These are phyloP conservation scores for Caenorhabditis inopinata DNA, from an alignment of 1,140 invertebrate genomes.

Conservation along the genomic window DNA sequence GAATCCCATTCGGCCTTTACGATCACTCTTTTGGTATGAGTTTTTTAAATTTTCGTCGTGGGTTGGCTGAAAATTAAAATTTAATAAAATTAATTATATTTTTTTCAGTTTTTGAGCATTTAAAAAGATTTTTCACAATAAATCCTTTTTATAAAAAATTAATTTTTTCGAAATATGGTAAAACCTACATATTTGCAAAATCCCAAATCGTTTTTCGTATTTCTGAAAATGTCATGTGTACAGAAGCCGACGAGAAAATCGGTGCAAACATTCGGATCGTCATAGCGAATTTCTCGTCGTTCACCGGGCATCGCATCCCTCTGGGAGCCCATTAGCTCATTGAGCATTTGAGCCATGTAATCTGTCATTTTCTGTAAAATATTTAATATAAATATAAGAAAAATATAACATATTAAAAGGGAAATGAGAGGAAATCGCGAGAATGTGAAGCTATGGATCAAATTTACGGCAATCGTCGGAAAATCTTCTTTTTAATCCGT, in stretches of 20 bases:
- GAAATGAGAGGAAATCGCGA: no score
- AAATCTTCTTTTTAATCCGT: no score
- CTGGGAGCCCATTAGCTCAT: conserved; percentile 45
- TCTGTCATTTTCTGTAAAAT: conserved; percentile 39
- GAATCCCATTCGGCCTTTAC: conserved; percentile 17
- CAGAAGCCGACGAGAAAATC: conserved; percentile 46
- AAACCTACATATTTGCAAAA: conserved; percentile 36
- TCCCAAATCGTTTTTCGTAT: conserved; percentile 46
- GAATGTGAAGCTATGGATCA: no score
- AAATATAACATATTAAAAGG: no score
- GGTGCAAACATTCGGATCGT: conserved; percentile 41
- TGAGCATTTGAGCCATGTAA: conserved; percentile 47
- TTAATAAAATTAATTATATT: neutral
- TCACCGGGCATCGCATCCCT: conserved; percentile 45
- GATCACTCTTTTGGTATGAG: neutral
- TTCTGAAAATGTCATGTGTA: conserved; percentile 38
- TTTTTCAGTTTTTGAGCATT: no score
- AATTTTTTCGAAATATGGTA: neutral
- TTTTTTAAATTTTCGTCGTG: conserved; percentile 43
- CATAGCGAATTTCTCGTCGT: conserved; percentile 3
- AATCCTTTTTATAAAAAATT: no score
- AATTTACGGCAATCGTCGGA: no score
- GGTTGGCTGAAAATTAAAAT: neutral
- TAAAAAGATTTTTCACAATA: no score
- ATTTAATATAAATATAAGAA: no score